phyloP scores from a whole-genome alignment of 2,797 vertebrate species.

The Rhabdophis nuchalis region DNA sequence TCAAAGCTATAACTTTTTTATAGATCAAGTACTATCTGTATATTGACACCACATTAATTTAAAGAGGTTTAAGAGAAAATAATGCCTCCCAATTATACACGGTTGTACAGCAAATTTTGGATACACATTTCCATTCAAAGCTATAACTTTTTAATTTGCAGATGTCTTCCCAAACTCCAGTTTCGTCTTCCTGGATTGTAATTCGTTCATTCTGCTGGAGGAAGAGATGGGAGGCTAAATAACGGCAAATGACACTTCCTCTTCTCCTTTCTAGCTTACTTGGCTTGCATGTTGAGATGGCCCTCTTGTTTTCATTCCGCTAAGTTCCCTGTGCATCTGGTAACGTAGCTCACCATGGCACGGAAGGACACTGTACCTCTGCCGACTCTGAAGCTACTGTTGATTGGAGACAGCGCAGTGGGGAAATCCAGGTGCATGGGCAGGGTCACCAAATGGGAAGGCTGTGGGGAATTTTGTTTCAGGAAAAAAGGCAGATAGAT shows the following conservation, averaged over 20 bases:
- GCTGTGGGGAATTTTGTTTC: not conserved
- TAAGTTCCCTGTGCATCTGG: not conserved
- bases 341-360: constrained; percentile 20
- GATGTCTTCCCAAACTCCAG: not conserved
- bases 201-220: not conserved
- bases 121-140: not conserved
- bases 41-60: not conserved
- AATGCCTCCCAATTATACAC: not conserved
- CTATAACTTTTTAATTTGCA: not conserved
- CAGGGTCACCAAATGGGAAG: not conserved
- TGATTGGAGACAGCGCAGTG: constrained; percentile 56
- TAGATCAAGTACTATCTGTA: not conserved
- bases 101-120: not conserved
- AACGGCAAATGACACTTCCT: not conserved
- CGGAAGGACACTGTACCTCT: not conserved
- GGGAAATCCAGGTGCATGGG: constrained; percentile 53
- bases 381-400: constrained; percentile 44
- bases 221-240: not conserved
- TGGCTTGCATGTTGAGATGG: not conserved
- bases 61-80: not conserved
- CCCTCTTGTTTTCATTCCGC: not conserved
- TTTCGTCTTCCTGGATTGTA: not conserved
- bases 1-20: not conserved
- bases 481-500: not conserved
- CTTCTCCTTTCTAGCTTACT: not conserved